Percentiles rank a stretch among this genome's conserved stretches.
phyloP scores from a whole-genome alignment of 2,797 vertebrate genomes.

The Serranus cabrilla region DNA sequence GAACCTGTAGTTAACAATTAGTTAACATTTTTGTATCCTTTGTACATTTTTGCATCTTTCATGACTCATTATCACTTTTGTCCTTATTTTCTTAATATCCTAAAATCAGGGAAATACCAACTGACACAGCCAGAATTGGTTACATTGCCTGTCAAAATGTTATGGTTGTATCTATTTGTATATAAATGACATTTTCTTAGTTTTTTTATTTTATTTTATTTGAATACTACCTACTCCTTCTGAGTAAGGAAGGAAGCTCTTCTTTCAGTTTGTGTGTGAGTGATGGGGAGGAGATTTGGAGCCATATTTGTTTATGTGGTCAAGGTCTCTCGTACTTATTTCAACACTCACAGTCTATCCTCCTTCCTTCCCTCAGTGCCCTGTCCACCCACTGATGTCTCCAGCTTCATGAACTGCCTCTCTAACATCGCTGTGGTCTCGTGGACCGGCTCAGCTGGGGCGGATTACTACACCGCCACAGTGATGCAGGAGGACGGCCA shows the following conservation, averaged over 20 bases:
- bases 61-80: not conserved
- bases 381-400: slow-evolving; percentile 77
- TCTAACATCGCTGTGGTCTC: slow-evolving; percentile 81
- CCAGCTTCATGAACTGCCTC: slow-evolving; percentile 80
- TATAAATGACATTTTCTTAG: no score
- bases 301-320: no score
- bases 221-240: no score
- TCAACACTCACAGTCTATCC: not conserved
- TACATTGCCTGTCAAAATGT: no score
- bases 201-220: no score
- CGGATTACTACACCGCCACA: slow-evolving; percentile 79
- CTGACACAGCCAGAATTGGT: no score
- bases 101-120: not conserved
- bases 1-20: not conserved
- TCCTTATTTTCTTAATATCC: not conserved
- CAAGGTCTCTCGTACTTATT: not conserved
- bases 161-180: no score
- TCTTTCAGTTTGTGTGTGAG: no score
- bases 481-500: slow-evolving; percentile 61
- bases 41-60: not conserved
- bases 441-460: slow-evolving; percentile 79
- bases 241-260: no score
- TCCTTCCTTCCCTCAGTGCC: slow-evolving; percentile 74
- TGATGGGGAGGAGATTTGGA: no score
- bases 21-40: not conserved